These are phyloP conservation scores for Lampris megalopsis DNA, from an alignment of 2,113 vertebrate genomes.

Conservation along the genomic window DNA sequence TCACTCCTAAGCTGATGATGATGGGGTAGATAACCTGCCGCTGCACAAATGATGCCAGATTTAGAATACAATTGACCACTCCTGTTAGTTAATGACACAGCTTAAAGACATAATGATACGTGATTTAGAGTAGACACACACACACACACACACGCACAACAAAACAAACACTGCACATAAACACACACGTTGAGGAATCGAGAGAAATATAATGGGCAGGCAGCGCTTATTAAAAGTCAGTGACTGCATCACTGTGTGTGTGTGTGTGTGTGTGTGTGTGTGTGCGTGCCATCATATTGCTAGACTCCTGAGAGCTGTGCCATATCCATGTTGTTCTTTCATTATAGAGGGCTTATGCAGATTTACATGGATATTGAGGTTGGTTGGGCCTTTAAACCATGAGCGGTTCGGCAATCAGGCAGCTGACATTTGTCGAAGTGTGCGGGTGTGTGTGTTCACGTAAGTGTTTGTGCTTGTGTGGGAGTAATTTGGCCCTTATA, in stretches of 20 bases:
- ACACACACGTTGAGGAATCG: slow-evolving; percentile 3
- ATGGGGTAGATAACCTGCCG: no score
- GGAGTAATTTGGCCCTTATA: background rate
- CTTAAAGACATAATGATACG: no score
- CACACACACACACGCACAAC: no score
- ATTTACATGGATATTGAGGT: slow-evolving; percentile 66
- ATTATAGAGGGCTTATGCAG: slow-evolving; percentile 66
- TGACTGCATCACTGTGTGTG: slow-evolving; percentile 7
- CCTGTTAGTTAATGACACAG: no score
- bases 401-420: slow-evolving; percentile 39
- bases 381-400: slow-evolving; percentile 48
- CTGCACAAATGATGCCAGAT: no score
- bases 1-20: no score
- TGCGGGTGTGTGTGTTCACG: slow-evolving; percentile 10
- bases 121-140: no score
- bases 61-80: no score
- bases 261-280: slow-evolving; percentile 3
- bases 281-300: slow-evolving; percentile 45
- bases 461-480: background rate
- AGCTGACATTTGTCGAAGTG: background rate
- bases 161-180: background rate
- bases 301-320: slow-evolving; percentile 38
- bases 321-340: slow-evolving; percentile 71
- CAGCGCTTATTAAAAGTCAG: slow-evolving; percentile 30
- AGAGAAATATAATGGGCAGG: slow-evolving; percentile 22